phyloP scores from a whole-genome alignment of 2,113 vertebrate genomes.

The Rhodinocichla rosea region DNA sequence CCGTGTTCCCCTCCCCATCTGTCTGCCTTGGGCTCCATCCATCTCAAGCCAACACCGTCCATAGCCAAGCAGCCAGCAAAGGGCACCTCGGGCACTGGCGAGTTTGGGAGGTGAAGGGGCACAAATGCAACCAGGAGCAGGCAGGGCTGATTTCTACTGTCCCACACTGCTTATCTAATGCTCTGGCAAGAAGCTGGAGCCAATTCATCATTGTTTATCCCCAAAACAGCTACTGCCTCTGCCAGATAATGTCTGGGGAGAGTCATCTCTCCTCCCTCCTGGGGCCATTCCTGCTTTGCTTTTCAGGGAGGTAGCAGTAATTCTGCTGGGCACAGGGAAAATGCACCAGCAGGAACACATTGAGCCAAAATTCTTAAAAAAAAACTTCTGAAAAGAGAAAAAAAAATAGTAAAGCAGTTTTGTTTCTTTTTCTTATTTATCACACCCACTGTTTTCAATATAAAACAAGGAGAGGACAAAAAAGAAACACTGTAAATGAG shows the following conservation, averaged over 20 bases:
- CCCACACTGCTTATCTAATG: background rate
- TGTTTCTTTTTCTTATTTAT: background rate
- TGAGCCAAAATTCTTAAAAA: background rate
- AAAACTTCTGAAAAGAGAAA: background rate
- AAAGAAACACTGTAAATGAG: background rate
- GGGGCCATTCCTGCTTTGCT: background rate
- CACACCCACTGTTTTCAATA: background rate
- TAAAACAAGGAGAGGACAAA: background rate
- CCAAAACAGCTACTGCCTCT: slow-evolving; percentile 16
- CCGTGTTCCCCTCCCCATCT: rapidly evolving
- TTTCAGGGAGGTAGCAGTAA: slow-evolving; percentile 12
- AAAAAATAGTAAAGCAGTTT: background rate
- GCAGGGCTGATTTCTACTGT: background rate
- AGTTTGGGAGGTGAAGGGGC: background rate
- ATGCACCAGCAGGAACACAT: background rate
- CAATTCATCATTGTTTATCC: slow-evolving; percentile 27
- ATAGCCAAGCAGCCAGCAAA: background rate
- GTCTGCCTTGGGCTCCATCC: background rate
- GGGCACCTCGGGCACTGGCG: background rate
- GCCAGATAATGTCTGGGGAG: background rate
- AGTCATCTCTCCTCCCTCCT: background rate
- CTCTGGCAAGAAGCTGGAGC: slow-evolving; percentile 11
- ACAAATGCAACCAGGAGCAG: background rate
- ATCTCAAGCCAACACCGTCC: background rate
- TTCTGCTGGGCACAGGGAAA: background rate